Base-by-base conservation (phyloP, 53 echinoderm and acorn worm genomes). In the Zoroaster sp. region DNA sequence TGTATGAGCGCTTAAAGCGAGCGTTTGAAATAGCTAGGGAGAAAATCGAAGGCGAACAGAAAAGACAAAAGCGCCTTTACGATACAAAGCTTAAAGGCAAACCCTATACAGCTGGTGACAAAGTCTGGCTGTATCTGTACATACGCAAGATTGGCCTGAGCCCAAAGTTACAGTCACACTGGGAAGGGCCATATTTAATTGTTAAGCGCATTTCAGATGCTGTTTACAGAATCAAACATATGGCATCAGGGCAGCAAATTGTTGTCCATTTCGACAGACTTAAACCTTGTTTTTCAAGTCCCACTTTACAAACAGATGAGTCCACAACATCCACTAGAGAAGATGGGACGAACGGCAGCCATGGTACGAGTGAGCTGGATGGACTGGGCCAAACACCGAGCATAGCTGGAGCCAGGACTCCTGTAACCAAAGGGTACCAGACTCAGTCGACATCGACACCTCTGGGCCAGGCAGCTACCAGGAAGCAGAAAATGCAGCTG, bases 191-290 rank as follows among this genome's bases (percentile, higher is more conserved):
- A 5, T 72, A 38, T 68, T 4, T 86, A 3, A 72, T 86, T 21
- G 9, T 36, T 0, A 71, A 86, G 40, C 11, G 55, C 1, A 72
- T 72, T 12, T 86, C 72, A 12, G 86, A 86, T 73, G 34, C 86
- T 23, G 40, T 72, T 1, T 86, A 86, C 35, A 40, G 73, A 18
- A 86, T 72, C 4, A 53, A 72, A 15, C 42, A 72, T 32, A 2
- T 54, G 5, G 0, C n/a, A 37, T 47, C 0, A 33, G 51, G 51
- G 5, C 12, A 53, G 0, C 41, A 72, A 12, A 37, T 59, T 17
- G 73, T 86, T 18, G 73, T 86, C 4, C 86, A 86, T 51, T 86
- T 86, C 43, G 73, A 86, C 30, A 71, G 73, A 51, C 32, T 86
- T 0, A 86, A 86, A 72, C 72, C 86, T 11, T 86, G n/a, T n/a